These are phyloP conservation scores for Melinaea menophilus DNA, from an alignment of 2,888 invertebrate species.

Conservation along the genomic window DNA sequence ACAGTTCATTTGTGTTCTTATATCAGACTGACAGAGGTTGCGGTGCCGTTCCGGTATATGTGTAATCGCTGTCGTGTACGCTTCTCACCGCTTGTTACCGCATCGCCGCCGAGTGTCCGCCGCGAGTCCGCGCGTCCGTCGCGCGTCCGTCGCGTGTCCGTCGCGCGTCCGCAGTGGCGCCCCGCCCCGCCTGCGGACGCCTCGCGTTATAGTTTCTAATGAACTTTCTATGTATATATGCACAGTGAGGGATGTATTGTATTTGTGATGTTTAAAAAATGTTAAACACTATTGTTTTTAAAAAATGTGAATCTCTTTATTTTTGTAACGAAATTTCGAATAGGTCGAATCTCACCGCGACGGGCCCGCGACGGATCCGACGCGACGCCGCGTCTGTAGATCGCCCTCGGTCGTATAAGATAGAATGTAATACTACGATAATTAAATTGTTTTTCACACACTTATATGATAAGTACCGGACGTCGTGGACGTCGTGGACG, in stretches of 20 bases:
- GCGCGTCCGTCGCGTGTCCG: conserved; percentile 9
- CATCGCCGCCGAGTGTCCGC: conserved; percentile 42
- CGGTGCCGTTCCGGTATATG: conserved; percentile 62
- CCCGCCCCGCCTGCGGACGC: conserved; percentile 34
- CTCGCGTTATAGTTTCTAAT: conserved; percentile 39
- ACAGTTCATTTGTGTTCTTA: conserved; percentile 68
- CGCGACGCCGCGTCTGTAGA: conserved; percentile 41
- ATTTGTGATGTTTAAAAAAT: conserved; percentile 62
- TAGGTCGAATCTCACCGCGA: conserved; percentile 31
- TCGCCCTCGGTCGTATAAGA: conserved; percentile 57
- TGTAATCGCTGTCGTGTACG: conserved; percentile 70
- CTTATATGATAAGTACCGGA: conserved; percentile 72
- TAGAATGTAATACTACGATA: conserved; percentile 60
- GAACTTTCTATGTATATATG: conserved; percentile 73
- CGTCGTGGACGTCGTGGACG: conserved; percentile 60
- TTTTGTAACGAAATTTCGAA: conserved; percentile 60
- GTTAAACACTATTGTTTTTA: conserved; percentile 58
- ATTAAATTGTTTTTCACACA: conserved; percentile 71
- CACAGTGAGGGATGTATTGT: conserved; percentile 65
- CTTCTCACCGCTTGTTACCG: conserved; percentile 72
- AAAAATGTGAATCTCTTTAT: conserved; percentile 66
- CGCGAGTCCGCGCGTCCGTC: conserved; percentile 16
- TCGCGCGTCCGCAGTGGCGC: conserved; percentile 25
- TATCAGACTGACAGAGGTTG: conserved; percentile 65
- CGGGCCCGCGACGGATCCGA: conserved; percentile 40